A percentile compares a stretch with the other conserved stretches of the same genome.
Conservation (phyloP, 1,140 invertebrate genomes). For the Solenopsis invicta region DNA sequence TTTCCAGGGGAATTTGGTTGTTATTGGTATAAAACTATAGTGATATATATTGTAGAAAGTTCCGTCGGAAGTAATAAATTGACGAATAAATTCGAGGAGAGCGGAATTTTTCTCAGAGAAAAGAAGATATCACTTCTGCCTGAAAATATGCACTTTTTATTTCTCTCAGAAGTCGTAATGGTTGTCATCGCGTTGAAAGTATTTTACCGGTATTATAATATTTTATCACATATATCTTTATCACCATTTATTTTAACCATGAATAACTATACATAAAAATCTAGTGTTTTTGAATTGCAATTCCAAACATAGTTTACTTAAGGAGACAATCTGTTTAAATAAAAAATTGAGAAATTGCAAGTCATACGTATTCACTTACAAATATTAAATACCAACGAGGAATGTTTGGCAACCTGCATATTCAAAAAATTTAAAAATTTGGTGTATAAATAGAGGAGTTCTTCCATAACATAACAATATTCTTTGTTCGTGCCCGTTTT, state of each 20-base stretch:
- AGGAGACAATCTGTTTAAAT: neutral
- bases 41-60: neutral
- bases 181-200: neutral
- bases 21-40: conserved; percentile 3
- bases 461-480: too few species aligned
- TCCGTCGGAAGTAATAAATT: conserved; percentile 24
- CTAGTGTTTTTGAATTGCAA: neutral
- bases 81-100: neutral
- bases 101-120: neutral
- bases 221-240: neutral
- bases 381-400: neutral
- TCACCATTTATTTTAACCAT: neutral
- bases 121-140: neutral
- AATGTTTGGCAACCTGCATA: too few species aligned
- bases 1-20: neutral
- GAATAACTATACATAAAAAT: neutral
- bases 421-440: too few species aligned
- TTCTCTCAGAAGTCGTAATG: neutral
- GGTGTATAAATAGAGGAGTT: too few species aligned
- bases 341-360: neutral
- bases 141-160: neutral
- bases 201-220: neutral
- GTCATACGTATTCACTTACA: neutral
- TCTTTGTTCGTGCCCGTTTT: too few species aligned
- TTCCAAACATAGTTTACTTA: neutral